Conservation (phyloP, 2,113 vertebrate genomes). For the Orycteropus afer region DNA sequence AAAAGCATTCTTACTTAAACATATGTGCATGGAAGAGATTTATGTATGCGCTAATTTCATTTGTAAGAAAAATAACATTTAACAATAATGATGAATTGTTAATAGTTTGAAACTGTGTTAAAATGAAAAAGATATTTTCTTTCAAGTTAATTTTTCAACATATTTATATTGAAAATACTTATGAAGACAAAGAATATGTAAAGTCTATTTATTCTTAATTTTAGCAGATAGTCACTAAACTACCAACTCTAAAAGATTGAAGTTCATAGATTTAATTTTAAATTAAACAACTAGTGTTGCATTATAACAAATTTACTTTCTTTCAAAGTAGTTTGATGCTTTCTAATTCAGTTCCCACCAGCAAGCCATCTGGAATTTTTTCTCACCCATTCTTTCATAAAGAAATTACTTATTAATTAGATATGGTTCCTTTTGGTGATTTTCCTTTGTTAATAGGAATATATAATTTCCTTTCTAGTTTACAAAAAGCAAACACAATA, state of each 20-base stretch:
- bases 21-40: not conserved
- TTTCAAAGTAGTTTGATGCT: conserved; percentile 48
- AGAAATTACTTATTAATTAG: conserved; percentile 54
- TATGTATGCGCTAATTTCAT: not conserved
- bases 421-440: not conserved
- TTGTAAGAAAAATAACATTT: not conserved
- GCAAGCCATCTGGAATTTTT: conserved; percentile 5
- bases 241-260: conserved; percentile 35
- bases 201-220: conserved; percentile 41
- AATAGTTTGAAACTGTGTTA: not conserved
- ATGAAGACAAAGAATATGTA: not conserved
- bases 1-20: not conserved
- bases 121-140: not conserved
- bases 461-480: conserved; percentile 16
- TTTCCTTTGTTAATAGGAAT: conserved; percentile 35
- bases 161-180: not conserved
- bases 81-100: not conserved
- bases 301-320: conserved; percentile 50
- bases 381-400: not conserved
- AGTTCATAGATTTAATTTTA: conserved; percentile 62
- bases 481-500: conserved; percentile 4
- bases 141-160: not conserved
- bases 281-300: not conserved
- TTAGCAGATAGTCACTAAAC: conserved; percentile 55
- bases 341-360: conserved; percentile 19